Base-by-base conservation (phyloP, 2,113 vertebrate genomes). In the Antechinus flavipes region DNA sequence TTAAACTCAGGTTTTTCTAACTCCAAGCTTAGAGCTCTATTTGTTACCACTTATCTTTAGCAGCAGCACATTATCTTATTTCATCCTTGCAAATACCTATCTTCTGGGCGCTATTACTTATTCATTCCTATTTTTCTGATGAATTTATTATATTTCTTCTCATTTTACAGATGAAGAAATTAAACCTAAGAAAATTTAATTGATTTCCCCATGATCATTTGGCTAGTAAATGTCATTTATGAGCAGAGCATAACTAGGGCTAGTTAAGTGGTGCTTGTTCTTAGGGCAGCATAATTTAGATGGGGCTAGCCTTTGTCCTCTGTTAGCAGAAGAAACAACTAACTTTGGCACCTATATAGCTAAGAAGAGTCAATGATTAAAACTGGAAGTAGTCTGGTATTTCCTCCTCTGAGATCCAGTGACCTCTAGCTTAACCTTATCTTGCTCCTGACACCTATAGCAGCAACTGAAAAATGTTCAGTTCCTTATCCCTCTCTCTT, bases 401-500 rank as follows among this genome's bases (percentile, higher is more conserved):
- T n/a, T 76, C 35, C 35, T 76, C 35, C 19, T 12, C 30, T 76
- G 35, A n/a, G 35, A 76, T n/a, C 35, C 35, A n/a, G 68, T 19
- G 35, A 76, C 5, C 35, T 76, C 35, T 16, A 76, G 6, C 35
- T 76, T 76, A 76, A 42, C 16, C 68, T 22, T 76, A 42, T n/a
- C 68, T n/a, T 42, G 35, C 35, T 42, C 35, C 35, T n/a, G 68
- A 19, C 35, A 16, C 14, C 91, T 56, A 2, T 1, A 68, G 92
- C 0, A 93, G 91, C 93, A 26, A 5, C 1, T 24, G 93, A 90
- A 93, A 91, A n/a, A 50, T 90, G 94, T 95, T 14, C 93, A 47
- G 35, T 27, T 90, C 46, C 11, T 26, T 90, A 23, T 26, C 27
- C 26, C n/a, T 42, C 35, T 26, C 24, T 7, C 12, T 68, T 14